Percentiles rank a stretch among this genome's conserved stretches.
Conservation (phyloP, 2,113 vertebrate species). For the Zapus hudsonius region DNA sequence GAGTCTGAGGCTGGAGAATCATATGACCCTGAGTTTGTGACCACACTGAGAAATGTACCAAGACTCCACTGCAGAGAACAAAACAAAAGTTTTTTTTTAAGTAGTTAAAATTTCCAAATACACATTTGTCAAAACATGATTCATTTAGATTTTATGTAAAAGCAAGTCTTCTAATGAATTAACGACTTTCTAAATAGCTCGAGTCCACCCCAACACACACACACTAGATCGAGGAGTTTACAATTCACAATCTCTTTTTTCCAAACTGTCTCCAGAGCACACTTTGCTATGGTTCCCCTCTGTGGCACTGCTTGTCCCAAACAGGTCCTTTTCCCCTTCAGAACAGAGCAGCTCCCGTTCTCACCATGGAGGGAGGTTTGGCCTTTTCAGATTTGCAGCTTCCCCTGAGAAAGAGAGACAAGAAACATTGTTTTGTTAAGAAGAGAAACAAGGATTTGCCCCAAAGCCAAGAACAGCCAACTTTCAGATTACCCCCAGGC, state of each 20-base stretch:
- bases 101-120: not conserved
- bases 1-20: not conserved
- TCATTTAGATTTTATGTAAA: conserved; percentile 15
- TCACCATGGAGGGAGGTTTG: conserved; percentile 51
- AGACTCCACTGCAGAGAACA: not conserved
- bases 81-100: not conserved
- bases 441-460: conserved; percentile 28
- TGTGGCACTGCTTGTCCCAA: not conserved
- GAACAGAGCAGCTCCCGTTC: not conserved
- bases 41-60: not conserved
- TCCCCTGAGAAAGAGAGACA: conserved; percentile 27
- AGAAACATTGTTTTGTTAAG: not conserved
- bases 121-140: not conserved
- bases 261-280: not conserved
- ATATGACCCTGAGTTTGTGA: not conserved
- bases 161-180: not conserved
- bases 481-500: not conserved
- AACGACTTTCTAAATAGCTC: not conserved
- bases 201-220: too few relatives aligned
- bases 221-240: conserved; percentile 11
- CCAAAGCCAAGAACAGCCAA: not conserved
- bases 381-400: conserved; percentile 53
- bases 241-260: not conserved
- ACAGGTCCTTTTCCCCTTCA: not conserved
- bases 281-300: not conserved